Evolutionary conservation across 2,888 invertebrate species (phyloP).

Genomic region (Oasisia sp.): DNA sequence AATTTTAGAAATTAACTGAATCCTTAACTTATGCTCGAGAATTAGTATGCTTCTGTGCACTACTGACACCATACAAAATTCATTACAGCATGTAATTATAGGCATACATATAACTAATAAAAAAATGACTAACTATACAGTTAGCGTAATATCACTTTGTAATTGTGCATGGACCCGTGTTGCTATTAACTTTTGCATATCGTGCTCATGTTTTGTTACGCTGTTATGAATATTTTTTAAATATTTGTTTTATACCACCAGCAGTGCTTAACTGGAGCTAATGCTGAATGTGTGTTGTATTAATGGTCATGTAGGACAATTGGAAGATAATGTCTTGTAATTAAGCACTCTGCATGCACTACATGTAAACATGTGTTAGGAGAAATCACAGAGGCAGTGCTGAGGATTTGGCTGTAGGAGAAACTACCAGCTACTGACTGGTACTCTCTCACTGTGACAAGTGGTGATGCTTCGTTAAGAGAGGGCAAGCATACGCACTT

Average conservation of each 20-base stretch:
- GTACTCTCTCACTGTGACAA: no score
- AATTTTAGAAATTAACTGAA: neutral
- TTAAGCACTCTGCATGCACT: neutral
- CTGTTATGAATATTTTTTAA: neutral
- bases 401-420: no score
- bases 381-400: no score
- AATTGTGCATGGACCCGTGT: neutral
- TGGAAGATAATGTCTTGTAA: neutral
- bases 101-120: neutral
- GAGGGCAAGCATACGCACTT: neutral
- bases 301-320: neutral
- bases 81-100: neutral
- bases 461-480: no score
- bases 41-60: neutral
- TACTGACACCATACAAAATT: neutral
- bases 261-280: neutral
- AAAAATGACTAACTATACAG: neutral
- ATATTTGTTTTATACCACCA: neutral
- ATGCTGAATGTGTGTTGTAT: neutral
- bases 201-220: neutral
- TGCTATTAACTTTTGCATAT: neutral
- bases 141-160: neutral
- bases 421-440: no score
- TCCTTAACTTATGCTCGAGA: neutral
- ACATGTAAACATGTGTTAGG: neutral